phyloP scores from a whole-genome alignment of 1,140 invertebrate genomes.

The Sminthurides bifidus region DNA sequence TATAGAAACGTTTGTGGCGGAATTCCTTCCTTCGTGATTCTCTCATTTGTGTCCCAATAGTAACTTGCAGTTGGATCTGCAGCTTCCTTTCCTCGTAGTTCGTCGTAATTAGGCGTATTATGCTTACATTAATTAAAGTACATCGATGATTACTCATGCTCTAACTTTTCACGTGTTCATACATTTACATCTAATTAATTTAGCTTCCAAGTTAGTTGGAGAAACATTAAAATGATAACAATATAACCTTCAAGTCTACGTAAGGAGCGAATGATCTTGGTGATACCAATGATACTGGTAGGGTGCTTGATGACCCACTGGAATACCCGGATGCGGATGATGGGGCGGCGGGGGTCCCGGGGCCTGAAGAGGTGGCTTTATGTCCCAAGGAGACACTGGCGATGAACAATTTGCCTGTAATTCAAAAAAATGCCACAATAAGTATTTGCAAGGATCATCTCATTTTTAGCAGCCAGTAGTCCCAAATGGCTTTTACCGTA shows the following conservation, averaged over 20 bases:
- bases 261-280: conserved; percentile 32
- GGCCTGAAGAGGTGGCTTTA: conserved; percentile 25
- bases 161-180: too few relatives aligned
- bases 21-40: too few relatives aligned
- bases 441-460: neutral
- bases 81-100: too few relatives aligned
- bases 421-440: neutral
- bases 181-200: too few relatives aligned
- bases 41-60: too few relatives aligned
- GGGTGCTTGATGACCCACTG: conserved; percentile 29
- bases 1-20: too few relatives aligned
- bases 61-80: too few relatives aligned
- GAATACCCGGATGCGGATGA: conserved; percentile 29
- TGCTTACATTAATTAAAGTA: too few relatives aligned
- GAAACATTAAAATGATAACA: conserved; percentile 6
- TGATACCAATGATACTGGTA: conserved; percentile 33
- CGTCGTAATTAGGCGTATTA: too few relatives aligned
- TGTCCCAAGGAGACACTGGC: conserved; percentile 31
- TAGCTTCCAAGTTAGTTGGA: neutral
- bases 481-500: too few relatives aligned
- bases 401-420: conserved; percentile 32
- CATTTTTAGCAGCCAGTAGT: too few relatives aligned
- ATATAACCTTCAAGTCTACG: conserved; percentile 18
- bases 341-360: conserved; percentile 24
- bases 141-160: too few relatives aligned